These are phyloP conservation scores for Luperina testacea DNA, from an alignment of 2,888 invertebrate species.

Conservation along the genomic window DNA sequence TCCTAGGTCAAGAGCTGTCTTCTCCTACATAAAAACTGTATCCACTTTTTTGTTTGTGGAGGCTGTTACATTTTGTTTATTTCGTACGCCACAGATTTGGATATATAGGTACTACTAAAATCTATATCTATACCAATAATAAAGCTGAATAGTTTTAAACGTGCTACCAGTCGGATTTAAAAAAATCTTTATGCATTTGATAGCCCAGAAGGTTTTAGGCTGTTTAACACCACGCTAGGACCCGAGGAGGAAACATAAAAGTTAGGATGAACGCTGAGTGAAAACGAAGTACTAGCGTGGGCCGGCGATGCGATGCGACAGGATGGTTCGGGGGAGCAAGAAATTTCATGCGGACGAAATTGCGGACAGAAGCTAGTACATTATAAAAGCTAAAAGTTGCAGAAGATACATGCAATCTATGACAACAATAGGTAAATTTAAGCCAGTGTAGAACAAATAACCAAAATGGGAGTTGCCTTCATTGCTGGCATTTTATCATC, in stretches of 20 bases:
- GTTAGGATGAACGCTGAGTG: neutral
- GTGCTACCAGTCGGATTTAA: neutral
- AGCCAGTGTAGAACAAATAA: neutral
- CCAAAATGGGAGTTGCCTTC: neutral
- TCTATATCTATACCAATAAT: neutral
- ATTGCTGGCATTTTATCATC: neutral
- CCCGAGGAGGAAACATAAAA: neutral
- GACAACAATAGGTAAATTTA: neutral
- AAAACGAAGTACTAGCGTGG: neutral
- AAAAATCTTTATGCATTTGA: too few species aligned
- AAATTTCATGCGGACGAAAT: neutral
- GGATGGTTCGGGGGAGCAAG: neutral
- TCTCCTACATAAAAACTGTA: neutral
- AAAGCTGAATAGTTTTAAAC: neutral
- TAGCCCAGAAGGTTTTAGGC: too few species aligned
- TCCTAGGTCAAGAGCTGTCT: conserved; percentile 15
- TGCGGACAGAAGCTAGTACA: neutral
- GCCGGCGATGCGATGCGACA: neutral
- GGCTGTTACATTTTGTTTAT: neutral
- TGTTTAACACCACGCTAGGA: too few species aligned
- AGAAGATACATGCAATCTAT: neutral
- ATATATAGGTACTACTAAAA: too few species aligned
- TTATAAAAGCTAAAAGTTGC: neutral
- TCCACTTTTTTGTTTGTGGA: neutral
- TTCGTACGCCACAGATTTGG: neutral